A percentile compares a stretch with the other conserved stretches of the same genome.
These are phyloP conservation scores for Corbicula japonica DNA, from an alignment of 2,888 invertebrate genomes.

Conservation along the genomic window DNA sequence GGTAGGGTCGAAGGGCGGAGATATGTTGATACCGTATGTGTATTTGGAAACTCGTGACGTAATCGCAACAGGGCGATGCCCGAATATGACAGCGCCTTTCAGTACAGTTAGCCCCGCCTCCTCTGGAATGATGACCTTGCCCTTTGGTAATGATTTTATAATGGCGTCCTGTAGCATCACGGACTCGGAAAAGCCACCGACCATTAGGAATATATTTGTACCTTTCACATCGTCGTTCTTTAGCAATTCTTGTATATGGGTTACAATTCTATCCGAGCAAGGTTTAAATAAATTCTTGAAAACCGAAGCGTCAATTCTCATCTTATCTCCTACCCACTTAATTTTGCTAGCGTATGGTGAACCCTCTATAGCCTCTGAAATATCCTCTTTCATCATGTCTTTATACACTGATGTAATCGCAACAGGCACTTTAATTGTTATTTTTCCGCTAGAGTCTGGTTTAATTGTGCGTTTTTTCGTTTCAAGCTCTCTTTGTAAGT, in stretches of 20 bases:
- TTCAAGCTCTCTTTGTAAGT: slow-evolving; percentile 63
- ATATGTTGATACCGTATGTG: slow-evolving; percentile 57
- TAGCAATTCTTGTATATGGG: slow-evolving; percentile 48
- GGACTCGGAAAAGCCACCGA: slow-evolving; percentile 64
- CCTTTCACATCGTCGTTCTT: slow-evolving; percentile 30
- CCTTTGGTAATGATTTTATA: slow-evolving; percentile 32
- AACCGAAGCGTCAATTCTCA: slow-evolving; percentile 55
- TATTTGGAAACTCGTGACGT: slow-evolving; percentile 51
- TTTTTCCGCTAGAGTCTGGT: too few relatives aligned
- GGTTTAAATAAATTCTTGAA: slow-evolving; percentile 50
- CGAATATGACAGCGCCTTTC: slow-evolving; percentile 67
- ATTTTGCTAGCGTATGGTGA: slow-evolving; percentile 33
- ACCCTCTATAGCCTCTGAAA: slow-evolving; percentile 38
- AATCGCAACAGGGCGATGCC: slow-evolving; percentile 47
- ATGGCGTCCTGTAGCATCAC: slow-evolving; percentile 55
- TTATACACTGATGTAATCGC: too few relatives aligned
- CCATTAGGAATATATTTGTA: slow-evolving; percentile 54
- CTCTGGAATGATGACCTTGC: slow-evolving; percentile 53
- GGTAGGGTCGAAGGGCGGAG: slow-evolving; percentile 32
- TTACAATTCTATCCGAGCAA: slow-evolving; percentile 37
- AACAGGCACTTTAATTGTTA: too few relatives aligned
- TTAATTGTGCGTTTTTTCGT: slow-evolving; percentile 65
- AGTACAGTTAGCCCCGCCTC: slow-evolving; percentile 59
- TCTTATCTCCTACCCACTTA: slow-evolving; percentile 47
- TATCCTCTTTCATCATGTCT: too few relatives aligned